Base-by-base conservation (phyloP, 2,888 invertebrate species). In the Hypsopygia costalis region DNA sequence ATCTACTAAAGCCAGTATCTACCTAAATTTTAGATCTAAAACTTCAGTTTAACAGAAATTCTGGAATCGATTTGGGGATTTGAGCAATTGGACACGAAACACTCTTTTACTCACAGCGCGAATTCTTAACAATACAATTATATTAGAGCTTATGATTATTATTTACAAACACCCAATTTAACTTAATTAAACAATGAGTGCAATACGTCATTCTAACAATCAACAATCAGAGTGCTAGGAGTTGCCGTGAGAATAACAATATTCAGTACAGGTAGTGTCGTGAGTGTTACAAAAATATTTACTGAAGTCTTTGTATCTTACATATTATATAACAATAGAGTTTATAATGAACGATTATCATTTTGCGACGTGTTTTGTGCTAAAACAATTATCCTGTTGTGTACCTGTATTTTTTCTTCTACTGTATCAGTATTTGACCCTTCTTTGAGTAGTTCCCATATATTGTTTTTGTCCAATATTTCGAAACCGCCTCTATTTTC, bases 371-470 rank as follows among this genome's bases (percentile, higher is more conserved):
- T 51, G 53, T 72, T 80, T 52, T 63, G 61, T 53, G 76, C 69
- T 53, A 76, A 55, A 40, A 70, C 56, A 49, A 71, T 77, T 62
- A 81, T 36, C 59, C 69, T 77, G 56, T 75, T 77, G 50, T 81
- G 65, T 29, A 69, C 55, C 54, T 70, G 74, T 55, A 80, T 51
- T 62, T 81, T 85, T 51, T 83, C 81, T 36, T 82, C 85, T 50
- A 80, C 55, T 66, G 80, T 85, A 49, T 81, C 81, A 20, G 58
- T 51, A 32, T 76, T 71, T n/a, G 83, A 62, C 16, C 71, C 91
- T 71, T 92, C 92, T 62, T 91, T 91, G 9, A 92, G 69, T 57
- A 92, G 78, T 38, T 91, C 91, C 92, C 92, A 92, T 32, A 92
- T 68, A 43, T 89, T 89, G 47, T 91, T 91, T 59, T 91, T 91